These are phyloP conservation scores for Notamacropus eugenii DNA, from an alignment of 2,797 vertebrate species.

Conservation along the genomic window DNA sequence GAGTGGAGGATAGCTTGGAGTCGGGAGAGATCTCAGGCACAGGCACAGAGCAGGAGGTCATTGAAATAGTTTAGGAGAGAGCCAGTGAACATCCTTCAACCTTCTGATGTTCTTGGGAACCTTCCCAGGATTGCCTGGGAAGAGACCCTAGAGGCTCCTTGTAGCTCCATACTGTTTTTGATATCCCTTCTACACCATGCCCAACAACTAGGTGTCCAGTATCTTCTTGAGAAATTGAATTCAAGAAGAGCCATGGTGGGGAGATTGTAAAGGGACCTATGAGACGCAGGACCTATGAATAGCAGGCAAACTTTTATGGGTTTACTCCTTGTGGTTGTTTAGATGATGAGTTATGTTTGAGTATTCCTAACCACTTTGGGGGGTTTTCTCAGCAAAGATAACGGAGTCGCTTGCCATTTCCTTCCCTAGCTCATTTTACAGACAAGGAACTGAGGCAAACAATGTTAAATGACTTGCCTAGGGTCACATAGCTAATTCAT, in stretches of 20 bases:
- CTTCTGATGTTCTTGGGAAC: not conserved
- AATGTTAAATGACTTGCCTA: not conserved
- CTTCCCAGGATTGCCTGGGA: not conserved
- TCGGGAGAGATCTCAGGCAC: not conserved
- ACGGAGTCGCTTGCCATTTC: not conserved
- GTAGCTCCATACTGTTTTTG: not conserved
- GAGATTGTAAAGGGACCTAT: too few relatives aligned
- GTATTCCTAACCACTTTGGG: not conserved
- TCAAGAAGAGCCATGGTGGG: too few relatives aligned
- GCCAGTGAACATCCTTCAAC: not conserved
- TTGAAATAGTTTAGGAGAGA: not conserved
- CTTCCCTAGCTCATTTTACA: not conserved
- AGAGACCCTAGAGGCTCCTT: not conserved
- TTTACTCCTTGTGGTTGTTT: not conserved
- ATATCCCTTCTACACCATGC: not conserved
- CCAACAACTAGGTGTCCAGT: not conserved
- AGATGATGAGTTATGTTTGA: not conserved
- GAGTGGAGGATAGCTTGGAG: not conserved
- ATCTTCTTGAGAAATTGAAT: not conserved
- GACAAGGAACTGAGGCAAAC: not conserved
- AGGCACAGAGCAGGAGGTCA: not conserved
- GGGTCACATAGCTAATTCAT: not conserved
- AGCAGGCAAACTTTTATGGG: not conserved
- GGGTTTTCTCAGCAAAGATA: not conserved
- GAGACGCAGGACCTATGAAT: too few relatives aligned